phyloP scores from a whole-genome alignment of 1,140 invertebrate species.

The Berghia stephanieae region DNA sequence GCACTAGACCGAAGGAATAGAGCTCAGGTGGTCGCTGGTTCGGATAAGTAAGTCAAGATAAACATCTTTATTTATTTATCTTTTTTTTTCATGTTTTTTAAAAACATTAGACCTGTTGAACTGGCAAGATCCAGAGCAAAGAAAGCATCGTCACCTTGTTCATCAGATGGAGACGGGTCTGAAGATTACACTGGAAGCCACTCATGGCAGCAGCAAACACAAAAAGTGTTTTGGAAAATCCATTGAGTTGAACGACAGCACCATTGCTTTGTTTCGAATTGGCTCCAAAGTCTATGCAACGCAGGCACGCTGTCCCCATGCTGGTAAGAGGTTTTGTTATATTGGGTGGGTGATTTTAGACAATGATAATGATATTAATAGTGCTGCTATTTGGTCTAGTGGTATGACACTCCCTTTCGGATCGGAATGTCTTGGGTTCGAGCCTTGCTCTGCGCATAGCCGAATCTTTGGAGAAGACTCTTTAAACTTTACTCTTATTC shows the following conservation, averaged over 20 bases:
- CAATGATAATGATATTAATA: no score
- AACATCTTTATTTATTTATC: neutral
- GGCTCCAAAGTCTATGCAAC: slow-evolving; percentile 16
- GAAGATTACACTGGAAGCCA: neutral
- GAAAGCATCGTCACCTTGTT: slow-evolving; percentile 9
- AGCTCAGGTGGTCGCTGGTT: no score
- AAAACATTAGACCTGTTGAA: slow-evolving; percentile 20
- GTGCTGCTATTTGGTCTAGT: neutral
- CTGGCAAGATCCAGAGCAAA: slow-evolving; percentile 18
- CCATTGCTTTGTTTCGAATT: slow-evolving; percentile 24
- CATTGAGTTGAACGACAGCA: slow-evolving; percentile 13
- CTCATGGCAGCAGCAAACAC: neutral
- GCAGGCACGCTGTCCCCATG: slow-evolving; percentile 28
- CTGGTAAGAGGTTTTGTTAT: slow-evolving; percentile 11
- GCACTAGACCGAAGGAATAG: no score
- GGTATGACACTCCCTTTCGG: neutral
- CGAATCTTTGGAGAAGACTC: neutral
- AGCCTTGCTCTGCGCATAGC: neutral
- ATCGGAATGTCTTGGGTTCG: neutral
- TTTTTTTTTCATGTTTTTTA: neutral
- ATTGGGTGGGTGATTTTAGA: no score
- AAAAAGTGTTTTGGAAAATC: slow-evolving; percentile 24
- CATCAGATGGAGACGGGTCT: neutral
- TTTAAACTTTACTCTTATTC: no score
- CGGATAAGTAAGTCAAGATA: neutral